Percentiles rank a stretch among this genome's conserved stretches.
These are phyloP conservation scores for Drosophila lacertosa DNA, from an alignment of 1,140 invertebrate species.

Conservation along the genomic window DNA sequence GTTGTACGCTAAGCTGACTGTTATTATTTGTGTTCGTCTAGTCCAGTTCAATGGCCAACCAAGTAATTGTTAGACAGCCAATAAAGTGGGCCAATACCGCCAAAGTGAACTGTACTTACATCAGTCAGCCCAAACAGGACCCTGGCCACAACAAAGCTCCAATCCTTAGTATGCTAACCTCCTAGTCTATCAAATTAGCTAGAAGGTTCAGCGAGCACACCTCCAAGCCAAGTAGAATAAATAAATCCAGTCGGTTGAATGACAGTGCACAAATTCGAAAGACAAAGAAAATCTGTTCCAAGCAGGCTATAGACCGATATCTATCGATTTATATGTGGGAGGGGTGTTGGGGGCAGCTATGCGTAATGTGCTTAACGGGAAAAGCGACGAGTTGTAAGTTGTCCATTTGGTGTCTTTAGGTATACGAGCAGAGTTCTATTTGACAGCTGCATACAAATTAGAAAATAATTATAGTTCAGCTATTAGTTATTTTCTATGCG, in stretches of 20 bases:
- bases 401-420: constrained; percentile 8
- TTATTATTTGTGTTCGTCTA: constrained; percentile 9
- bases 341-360: constrained; percentile 8
- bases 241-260: constrained; percentile 46
- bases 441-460: constrained; percentile 58
- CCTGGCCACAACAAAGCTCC: constrained; percentile 20
- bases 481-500: constrained; percentile 33
- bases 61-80: constrained; percentile 37
- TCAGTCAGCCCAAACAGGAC: background rate
- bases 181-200: constrained; percentile 32
- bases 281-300: constrained; percentile 23
- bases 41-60: constrained; percentile 43
- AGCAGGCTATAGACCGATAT: constrained; percentile 23
- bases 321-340: background rate
- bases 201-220: constrained; percentile 57
- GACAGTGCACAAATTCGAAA: constrained; percentile 26
- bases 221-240: constrained; percentile 20
- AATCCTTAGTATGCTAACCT: constrained; percentile 1
- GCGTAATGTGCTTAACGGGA: constrained; percentile 42
- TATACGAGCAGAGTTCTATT: constrained; percentile 14
- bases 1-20: background rate
- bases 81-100: constrained; percentile 31
- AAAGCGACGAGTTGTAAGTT: constrained; percentile 14
- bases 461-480: constrained; percentile 66
- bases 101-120: constrained; percentile 1